Evolutionary conservation across 92 coral and sea anemone species (phyloP).

Genomic region (Paragorgia papillata): DNA sequence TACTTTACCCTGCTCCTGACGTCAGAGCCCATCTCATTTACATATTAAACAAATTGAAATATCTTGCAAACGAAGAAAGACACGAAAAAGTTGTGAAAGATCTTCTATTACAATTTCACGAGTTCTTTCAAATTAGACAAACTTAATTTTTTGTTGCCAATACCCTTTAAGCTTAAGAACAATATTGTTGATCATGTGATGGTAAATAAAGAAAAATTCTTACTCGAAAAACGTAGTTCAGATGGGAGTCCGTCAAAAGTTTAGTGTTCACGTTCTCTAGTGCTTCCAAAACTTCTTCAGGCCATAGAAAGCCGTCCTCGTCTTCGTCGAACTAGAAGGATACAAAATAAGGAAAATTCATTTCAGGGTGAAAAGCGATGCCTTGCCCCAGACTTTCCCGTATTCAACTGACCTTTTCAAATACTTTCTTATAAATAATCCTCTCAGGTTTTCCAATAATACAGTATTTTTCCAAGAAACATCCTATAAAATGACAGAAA

Average conservation of each 20-base stretch:
- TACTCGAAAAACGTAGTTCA: constrained; percentile 87
- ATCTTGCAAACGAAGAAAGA: too few relatives aligned
- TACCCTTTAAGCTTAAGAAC: too few relatives aligned
- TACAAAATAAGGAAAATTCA: background rate
- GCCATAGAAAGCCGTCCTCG: constrained; percentile 80
- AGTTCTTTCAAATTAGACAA: too few relatives aligned
- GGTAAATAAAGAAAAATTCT: constrained; percentile 36
- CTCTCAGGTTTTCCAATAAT: constrained; percentile 75
- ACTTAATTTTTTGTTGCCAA: too few relatives aligned
- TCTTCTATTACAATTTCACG: too few relatives aligned
- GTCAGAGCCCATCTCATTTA: too few relatives aligned
- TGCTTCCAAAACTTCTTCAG: constrained; percentile 89
- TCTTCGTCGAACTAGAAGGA: constrained; percentile 79
- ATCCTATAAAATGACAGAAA: constrained; percentile 56
- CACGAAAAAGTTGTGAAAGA: too few relatives aligned
- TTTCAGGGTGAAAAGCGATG: too few relatives aligned
- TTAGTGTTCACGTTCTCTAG: constrained; percentile 83
- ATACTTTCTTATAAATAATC: constrained; percentile 67
- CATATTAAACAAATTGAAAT: too few relatives aligned
- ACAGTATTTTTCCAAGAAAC: constrained; percentile 75
- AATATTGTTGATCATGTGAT: too few relatives aligned
- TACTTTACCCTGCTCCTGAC: too few relatives aligned
- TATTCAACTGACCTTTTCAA: constrained; percentile 68
- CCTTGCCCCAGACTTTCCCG: too few relatives aligned
- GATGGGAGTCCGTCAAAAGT: constrained; percentile 79